Base-by-base conservation (phyloP, 2,797 vertebrate genomes). In the Sebastes baramenuke region DNA sequence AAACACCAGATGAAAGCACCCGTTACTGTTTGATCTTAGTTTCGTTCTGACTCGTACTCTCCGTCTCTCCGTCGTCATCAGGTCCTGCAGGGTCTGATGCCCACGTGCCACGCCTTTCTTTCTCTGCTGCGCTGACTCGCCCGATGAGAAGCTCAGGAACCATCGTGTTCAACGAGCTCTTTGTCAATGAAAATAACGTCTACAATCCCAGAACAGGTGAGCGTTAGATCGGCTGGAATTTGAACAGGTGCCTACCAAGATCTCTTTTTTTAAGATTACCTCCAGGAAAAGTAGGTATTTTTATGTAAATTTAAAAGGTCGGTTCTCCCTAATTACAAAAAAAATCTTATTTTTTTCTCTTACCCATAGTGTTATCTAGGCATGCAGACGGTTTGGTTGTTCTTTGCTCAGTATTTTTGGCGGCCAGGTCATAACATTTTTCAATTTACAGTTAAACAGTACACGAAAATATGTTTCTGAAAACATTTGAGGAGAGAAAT, bases 101-200 rank as follows among this genome's bases (percentile, higher is more conserved):
- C 22, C 82, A 94, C 0, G 89, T 95, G 29, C 97, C 97, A 5
- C 94, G 95, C 3, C 87, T 98, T 5, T 96, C 98, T 10, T 99
- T 99, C 94, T 97, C 97, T 0, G 97, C 97, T 0, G 96, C 97
- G 0, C 93, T 99, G 83, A 97, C 97, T 62, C 92, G 93, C 10
- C 96, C 94, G 2, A 94, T 96, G 86, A 74, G 90, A 6, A 92
- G 88, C 38, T 80, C 96, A 0, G 98, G 97, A 81, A 99, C 98
- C n/a, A 96, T 99, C 20, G 80, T 95, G 75, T 99, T 99, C 52
- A 96, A 98, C 72, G 92, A 96, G 60, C 88, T 97, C 30, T 95
- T 99, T 77, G 95, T 97, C 85, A 99, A 99, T 16, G 97, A 99
- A 20, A 94, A 96, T 0, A 80, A 91, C 0, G 93, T 87, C 87